phyloP scores from a whole-genome alignment of 2,113 vertebrate genomes.

The Globicephala melas region DNA sequence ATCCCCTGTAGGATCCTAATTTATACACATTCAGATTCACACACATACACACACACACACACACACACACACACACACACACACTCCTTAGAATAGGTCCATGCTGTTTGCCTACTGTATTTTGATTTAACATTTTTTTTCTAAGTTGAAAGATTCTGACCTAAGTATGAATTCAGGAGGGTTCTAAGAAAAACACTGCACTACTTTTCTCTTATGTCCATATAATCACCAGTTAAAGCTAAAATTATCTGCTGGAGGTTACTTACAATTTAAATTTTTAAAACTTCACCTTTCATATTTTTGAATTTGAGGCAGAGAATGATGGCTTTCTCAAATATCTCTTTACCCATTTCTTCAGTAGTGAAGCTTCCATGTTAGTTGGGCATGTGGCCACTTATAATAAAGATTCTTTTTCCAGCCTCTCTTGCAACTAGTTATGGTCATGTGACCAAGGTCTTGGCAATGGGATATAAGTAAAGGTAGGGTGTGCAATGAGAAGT shows the following conservation, averaged over 20 bases:
- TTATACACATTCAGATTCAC: not conserved
- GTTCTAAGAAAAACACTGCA: not conserved
- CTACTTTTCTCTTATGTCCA: not conserved
- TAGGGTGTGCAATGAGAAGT: not conserved
- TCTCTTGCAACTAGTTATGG: not conserved
- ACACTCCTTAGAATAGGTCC: not conserved
- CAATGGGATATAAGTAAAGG: not conserved
- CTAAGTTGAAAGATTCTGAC: not conserved
- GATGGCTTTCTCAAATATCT: not conserved
- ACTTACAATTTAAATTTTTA: not conserved
- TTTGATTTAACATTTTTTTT: conserved; percentile 13
- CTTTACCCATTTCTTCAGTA: not conserved
- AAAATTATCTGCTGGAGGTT: conserved; percentile 4
- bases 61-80: not conserved
- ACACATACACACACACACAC: not conserved
- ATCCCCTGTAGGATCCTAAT: not conserved
- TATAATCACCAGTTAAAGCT: not conserved
- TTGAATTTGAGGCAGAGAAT: not conserved
- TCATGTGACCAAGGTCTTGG: not conserved
- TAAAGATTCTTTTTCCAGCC: not conserved
- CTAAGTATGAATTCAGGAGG: not conserved
- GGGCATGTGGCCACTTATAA: not conserved
- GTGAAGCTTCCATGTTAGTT: not conserved
- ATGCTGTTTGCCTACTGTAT: not conserved
- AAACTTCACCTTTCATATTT: not conserved